Conservation (phyloP, 2,797 vertebrate species). For the Tachyglossus aculeatus region DNA sequence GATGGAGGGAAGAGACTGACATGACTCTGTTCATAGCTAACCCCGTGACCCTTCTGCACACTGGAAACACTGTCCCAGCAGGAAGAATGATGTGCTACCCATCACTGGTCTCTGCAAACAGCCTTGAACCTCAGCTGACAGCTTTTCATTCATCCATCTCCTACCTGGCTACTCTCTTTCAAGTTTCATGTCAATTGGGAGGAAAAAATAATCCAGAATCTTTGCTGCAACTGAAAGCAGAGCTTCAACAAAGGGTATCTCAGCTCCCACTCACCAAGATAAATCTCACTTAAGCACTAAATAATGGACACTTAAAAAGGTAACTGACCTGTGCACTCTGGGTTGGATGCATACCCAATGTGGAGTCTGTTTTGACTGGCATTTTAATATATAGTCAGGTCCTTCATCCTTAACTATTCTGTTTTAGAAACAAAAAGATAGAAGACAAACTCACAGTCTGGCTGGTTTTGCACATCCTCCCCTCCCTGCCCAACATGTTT, state of each 20-base stretch:
- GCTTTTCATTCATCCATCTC: not conserved
- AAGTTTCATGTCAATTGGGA: constrained; percentile 8
- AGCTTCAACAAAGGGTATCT: not conserved
- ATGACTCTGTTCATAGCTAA: too few species aligned
- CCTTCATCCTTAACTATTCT: not conserved
- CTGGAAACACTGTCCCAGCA: constrained; percentile 54
- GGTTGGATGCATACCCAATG: not conserved
- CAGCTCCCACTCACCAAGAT: not conserved
- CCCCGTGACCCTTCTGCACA: too few species aligned
- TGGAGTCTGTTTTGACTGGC: not conserved
- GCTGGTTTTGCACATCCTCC: too few species aligned
- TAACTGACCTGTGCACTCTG: not conserved
- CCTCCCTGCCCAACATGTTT: too few species aligned
- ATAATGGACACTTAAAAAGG: constrained; percentile 38
- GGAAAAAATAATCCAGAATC: constrained; percentile 36
- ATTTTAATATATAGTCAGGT: not conserved
- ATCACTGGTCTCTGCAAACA: constrained; percentile 49
- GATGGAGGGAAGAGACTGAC: too few species aligned
- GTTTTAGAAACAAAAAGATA: too few species aligned
- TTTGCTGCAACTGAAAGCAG: not conserved
- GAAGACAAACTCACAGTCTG: too few species aligned
- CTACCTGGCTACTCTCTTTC: constrained; percentile 31
- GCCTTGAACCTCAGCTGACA: constrained; percentile 23
- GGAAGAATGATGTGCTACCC: not conserved
- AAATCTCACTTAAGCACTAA: constrained; percentile 24